Percentiles rank a stretch among this genome's conserved stretches.
phyloP scores from a whole-genome alignment of 2,888 invertebrate species.

The Spisula solida region DNA sequence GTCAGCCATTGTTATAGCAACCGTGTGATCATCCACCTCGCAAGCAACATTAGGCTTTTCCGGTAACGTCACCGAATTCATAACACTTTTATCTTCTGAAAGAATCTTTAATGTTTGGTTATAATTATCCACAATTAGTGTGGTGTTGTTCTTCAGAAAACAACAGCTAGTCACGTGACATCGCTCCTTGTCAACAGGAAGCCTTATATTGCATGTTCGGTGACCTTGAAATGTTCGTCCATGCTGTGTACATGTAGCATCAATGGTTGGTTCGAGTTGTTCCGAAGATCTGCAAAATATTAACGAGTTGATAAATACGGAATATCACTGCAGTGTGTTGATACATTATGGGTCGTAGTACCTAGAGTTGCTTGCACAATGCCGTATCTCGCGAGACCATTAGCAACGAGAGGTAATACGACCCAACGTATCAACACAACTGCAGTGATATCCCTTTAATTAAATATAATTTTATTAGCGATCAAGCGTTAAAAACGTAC shows the following conservation, averaged over 20 bases:
- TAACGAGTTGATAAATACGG: too few species aligned
- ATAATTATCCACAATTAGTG: background rate
- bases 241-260: background rate
- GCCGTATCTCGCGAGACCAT: too few species aligned
- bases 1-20: background rate
- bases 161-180: constrained; percentile 10
- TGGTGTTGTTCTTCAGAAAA: background rate
- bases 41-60: constrained; percentile 1
- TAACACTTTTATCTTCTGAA: constrained; percentile 2
- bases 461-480: too few species aligned
- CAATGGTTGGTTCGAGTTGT: background rate
- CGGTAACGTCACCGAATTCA: background rate
- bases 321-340: too few species aligned
- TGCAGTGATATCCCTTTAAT: too few species aligned
- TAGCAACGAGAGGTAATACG: too few species aligned
- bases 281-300: background rate
- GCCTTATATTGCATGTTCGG: background rate
- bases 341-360: too few species aligned
- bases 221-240: background rate
- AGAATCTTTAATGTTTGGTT: background rate
- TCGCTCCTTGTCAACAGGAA: background rate
- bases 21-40: background rate
- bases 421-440: too few species aligned
- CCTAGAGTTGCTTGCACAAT: too few species aligned
- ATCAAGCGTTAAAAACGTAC: too few species aligned